Evolutionary conservation across 53 echinoderm and acorn worm species (phyloP).

Genomic region (Glandiceps talaboti): DNA sequence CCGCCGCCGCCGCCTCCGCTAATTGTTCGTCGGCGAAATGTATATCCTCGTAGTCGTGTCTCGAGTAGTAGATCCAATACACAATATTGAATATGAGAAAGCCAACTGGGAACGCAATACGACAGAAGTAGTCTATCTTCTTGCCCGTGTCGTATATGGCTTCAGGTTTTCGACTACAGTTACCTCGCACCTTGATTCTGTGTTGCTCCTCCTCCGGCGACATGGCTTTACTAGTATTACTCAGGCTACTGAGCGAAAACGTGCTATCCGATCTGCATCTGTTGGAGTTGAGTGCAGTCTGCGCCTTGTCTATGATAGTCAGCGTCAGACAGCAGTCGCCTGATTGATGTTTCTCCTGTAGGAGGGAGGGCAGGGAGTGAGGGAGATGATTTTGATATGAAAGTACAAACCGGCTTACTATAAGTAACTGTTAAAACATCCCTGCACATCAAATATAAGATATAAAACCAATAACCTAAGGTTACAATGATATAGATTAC

Average conservation of each 20-base stretch:
- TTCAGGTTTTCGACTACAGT: slow-evolving; percentile 17
- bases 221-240: no score
- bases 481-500: no score
- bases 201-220: background rate
- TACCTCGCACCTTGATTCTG: slow-evolving; percentile 14
- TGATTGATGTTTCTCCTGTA: background rate
- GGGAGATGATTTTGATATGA: no score
- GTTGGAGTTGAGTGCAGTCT: background rate
- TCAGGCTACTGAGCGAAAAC: background rate
- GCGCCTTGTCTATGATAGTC: background rate
- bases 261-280: background rate
- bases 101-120: slow-evolving; percentile 27
- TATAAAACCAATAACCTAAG: no score
- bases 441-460: no score
- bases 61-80: slow-evolving; percentile 32
- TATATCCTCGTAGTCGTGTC: background rate
- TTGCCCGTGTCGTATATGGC: slow-evolving; percentile 8
- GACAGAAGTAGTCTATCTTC: slow-evolving; percentile 37
- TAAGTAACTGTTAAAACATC: no score
- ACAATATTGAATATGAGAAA: slow-evolving; percentile 36
- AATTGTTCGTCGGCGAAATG: background rate
- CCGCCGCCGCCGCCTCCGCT: background rate
- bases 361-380: no score
- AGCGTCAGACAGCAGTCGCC: background rate
- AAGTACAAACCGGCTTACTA: no score